A percentile compares a stretch with the other conserved stretches of the same genome.
Conservation (phyloP, 2,113 vertebrate genomes). For the Nerophis lumbriciformis region DNA sequence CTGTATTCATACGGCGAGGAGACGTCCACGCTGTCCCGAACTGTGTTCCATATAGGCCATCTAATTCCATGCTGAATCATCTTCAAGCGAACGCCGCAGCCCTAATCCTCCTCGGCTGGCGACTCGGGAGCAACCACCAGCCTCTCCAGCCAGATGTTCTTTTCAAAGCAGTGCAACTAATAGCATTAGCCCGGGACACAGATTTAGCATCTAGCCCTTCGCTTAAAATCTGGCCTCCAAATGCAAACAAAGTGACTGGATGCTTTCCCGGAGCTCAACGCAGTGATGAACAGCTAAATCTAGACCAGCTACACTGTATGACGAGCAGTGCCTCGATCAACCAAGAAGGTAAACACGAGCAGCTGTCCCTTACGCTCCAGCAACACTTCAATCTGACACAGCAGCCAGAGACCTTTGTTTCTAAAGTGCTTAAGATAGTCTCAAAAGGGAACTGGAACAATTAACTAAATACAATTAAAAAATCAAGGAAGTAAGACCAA, state of each 20-base stretch:
- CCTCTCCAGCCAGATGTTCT: constrained; percentile 58
- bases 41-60: constrained; percentile 44
- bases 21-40: constrained; percentile 37
- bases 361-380: background rate
- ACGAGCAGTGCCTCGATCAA: background rate
- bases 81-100: constrained; percentile 52
- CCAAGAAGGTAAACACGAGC: background rate
- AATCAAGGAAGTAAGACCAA: constrained; percentile 33
- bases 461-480: constrained; percentile 20
- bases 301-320: no score
- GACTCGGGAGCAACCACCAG: constrained; percentile 49
- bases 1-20: constrained; percentile 27
- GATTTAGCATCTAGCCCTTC: constrained; percentile 34
- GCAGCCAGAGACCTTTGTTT: background rate
- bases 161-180: constrained; percentile 58
- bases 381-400: background rate
- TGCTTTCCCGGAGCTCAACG: constrained; percentile 18
- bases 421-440: background rate
- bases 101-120: constrained; percentile 53
- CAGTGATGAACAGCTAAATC: background rate
- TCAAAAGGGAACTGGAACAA: background rate
- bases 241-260: constrained; percentile 15
- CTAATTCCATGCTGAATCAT: constrained; percentile 62
- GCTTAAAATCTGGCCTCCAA: constrained; percentile 34
- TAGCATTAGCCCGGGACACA: constrained; percentile 50